Evolutionary conservation across 2,797 vertebrate genomes (phyloP), one percentile per base, ranked within the genome.

Genomic region (Gobio occitaniae): DNA sequence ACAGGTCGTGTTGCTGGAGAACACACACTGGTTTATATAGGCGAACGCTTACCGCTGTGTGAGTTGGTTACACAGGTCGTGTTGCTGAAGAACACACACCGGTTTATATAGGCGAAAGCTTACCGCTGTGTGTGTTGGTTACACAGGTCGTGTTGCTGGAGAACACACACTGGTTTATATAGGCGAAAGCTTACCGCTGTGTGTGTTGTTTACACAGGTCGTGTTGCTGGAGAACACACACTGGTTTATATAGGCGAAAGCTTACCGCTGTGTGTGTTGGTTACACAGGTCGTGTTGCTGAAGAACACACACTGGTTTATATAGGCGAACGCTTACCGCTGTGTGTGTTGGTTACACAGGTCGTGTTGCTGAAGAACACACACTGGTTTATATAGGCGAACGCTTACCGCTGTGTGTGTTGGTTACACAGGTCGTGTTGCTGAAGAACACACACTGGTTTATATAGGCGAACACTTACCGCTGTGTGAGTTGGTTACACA

Each of bases 331-430:
- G 87, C 92, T 87, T 50, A 89, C 88, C 50, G 78, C 66, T 86
- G 50, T 47, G 3, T 0, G 79, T 41, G 75, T 91, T 95, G 41
- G 50, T 87, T 54, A 88, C 81, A 88, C 95, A 95, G 71, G 88
- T 77, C 0, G 59, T 0, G 0, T 7, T 13, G 72, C 93, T 95
- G 75, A 69, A 71, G 32, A 32, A 52, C 9, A 19, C 48, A 21
- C 8, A n/a, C 19, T 59, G 3, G 21, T 44, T 41, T 61, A 29
- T 16, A 32, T 0, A 15, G 29, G 6, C 0, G 6, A 29, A 32
- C 16, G 87, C 92, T 87, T 50, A 89, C 88, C 50, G 78, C 66
- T 86, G 50, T 47, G 3, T 0, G 79, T 48, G 75, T 91, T 95
- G 41, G 50, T 87, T 54, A 88, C 81, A 88, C 95, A 95, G 71